These are phyloP conservation scores for Drosophila setifemur DNA, from an alignment of 1,140 invertebrate species.

Conservation along the genomic window DNA sequence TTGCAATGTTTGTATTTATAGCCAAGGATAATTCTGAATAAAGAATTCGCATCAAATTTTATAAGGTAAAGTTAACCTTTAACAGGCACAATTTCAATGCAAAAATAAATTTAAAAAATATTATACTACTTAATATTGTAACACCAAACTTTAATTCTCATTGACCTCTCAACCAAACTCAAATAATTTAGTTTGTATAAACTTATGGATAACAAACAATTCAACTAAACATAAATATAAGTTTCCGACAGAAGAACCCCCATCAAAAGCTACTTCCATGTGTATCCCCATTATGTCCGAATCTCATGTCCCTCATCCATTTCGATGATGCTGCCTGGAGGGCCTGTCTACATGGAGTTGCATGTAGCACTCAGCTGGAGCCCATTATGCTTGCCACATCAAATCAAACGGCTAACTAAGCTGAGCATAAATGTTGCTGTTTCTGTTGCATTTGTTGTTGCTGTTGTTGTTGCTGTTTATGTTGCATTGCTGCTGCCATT, in stretches of 20 bases:
- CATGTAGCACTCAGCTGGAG: slow-evolving; percentile 33
- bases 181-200: no score
- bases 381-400: slow-evolving; percentile 42
- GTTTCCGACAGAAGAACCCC: neutral
- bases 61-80: no score
- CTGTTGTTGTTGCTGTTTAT: slow-evolving; percentile 11
- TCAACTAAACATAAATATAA: no score
- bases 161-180: no score
- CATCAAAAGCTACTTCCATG: neutral
- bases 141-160: no score
- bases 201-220: no score
- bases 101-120: no score
- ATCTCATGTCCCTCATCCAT: neutral
- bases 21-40: no score
- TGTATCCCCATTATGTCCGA: slow-evolving; percentile 16
- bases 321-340: slow-evolving; percentile 26
- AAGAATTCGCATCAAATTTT: no score
- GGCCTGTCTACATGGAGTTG: slow-evolving; percentile 44
- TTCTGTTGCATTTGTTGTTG: slow-evolving; percentile 17
- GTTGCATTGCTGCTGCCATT: slow-evolving; percentile 25
- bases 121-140: no score
- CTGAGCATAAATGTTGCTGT: slow-evolving; percentile 10
- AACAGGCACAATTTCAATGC: no score
- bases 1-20: no score
- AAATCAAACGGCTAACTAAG: slow-evolving; percentile 47